Evolutionary conservation across 2,888 invertebrate species (phyloP).

Genomic region (Pheosia tremula): DNA sequence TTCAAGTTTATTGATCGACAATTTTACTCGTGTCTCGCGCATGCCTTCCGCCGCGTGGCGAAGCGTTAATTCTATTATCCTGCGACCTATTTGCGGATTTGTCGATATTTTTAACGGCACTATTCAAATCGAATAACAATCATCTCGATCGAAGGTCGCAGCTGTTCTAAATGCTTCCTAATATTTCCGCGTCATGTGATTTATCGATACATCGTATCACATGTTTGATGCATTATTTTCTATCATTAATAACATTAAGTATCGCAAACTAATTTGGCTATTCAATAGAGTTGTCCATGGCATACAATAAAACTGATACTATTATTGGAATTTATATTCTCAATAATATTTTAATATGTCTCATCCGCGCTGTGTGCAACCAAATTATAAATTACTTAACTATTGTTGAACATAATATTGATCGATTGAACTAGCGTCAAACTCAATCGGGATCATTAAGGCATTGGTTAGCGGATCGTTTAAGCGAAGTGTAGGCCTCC

Average conservation of each 20-base stretch:
- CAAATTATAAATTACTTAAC: too few species aligned
- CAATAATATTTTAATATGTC: too few species aligned
- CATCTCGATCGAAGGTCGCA: slow-evolving; percentile 14
- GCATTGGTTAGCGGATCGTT: slow-evolving; percentile 27
- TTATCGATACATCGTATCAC: slow-evolving; percentile 8
- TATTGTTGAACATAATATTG: neutral
- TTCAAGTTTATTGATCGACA: slow-evolving; percentile 17
- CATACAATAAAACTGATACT: neutral
- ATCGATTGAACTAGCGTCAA: neutral
- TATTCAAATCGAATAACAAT: slow-evolving; percentile 17
- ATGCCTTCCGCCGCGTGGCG: slow-evolving; percentile 9
- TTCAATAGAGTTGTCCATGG: slow-evolving; percentile 1
- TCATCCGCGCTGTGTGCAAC: too few species aligned
- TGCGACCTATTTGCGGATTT: slow-evolving; percentile 15
- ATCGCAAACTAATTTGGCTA: neutral
- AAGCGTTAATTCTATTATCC: slow-evolving; percentile 10
- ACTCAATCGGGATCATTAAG: slow-evolving; percentile 16
- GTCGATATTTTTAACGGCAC: slow-evolving; percentile 10
- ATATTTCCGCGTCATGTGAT: slow-evolving; percentile 18
- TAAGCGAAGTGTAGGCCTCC: slow-evolving; percentile 37
- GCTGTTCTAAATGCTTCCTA: slow-evolving; percentile 8
- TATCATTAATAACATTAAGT: neutral
- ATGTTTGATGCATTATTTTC: slow-evolving; percentile 9
- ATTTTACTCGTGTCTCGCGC: slow-evolving; percentile 15
- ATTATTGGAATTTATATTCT: neutral